Evolutionary conservation across 2,888 invertebrate genomes (phyloP), one percentile per base, ranked within the genome.

Genomic region (Rhodophaea formosa): DNA sequence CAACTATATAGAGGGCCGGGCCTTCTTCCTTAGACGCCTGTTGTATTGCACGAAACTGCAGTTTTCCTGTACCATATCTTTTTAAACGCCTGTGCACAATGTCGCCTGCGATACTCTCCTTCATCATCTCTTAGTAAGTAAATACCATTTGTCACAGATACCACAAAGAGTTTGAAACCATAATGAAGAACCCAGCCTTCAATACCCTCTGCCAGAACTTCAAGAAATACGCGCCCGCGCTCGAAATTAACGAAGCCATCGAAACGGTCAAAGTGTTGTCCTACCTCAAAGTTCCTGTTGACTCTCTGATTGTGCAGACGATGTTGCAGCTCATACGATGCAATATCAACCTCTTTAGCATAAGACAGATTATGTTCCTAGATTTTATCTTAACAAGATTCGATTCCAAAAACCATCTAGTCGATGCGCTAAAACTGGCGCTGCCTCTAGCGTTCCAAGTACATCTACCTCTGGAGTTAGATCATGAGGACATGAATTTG

Each of bases 391-490:
- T 96, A 0, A 72, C 77, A 1, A 87, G 89, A 59, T 91, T 92
- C 53, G 82, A 92, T 44, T 68, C 66, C 1, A 91, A 88, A 12
- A 86, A 86, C 59, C 93, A 95, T 58, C 79, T 95, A 23, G 90
- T 93, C 0, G 93, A 94, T 39, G 95, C 95, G 0, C 71, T 96
- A 5, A 88, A 88, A 68, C 83, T 94, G 0, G 95, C 95, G 0
- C 69, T 95, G 8, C 95, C 95, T 0, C 76, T 95, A 30, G 93
- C 94, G 0, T 94, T 95, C 71, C 93, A 95, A 81, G 91, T 93
- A 7, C 92, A 94, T 61, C 66, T 95, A 7, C 86, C 90, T 0
- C 65, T 85, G 7, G 93, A 95, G 74, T 69, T 95, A 17, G 93
- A 95, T 62, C 81, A 75, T 8, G 82, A 91, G 23, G 93, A 94